Evolutionary conservation across 2,113 vertebrate species (phyloP).

Genomic region (Lanius collurio): DNA sequence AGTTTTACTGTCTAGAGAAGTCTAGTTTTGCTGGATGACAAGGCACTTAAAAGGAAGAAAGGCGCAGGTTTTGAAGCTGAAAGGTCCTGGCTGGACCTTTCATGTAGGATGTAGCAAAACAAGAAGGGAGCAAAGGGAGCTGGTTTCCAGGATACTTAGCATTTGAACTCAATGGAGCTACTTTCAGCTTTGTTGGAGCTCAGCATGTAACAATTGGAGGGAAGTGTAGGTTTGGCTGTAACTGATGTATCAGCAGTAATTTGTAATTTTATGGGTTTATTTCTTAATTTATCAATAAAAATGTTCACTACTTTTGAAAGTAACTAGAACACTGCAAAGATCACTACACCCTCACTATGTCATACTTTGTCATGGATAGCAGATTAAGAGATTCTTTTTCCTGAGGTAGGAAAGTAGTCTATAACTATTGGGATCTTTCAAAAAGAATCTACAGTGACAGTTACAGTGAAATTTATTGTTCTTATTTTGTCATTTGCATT

Average conservation of each 20-base stretch:
- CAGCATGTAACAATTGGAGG: background rate
- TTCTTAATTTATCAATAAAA: background rate
- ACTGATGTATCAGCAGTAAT: background rate
- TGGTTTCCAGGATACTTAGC: background rate
- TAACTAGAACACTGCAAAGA: background rate
- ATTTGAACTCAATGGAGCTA: background rate
- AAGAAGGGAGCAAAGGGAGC: background rate
- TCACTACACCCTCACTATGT: background rate
- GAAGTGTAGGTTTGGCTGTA: background rate
- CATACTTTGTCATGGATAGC: background rate
- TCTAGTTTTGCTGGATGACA: background rate
- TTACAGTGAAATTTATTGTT: background rate
- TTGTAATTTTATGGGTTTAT: background rate
- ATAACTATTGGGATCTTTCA: background rate
- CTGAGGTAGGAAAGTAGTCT: background rate
- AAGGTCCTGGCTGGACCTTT: background rate
- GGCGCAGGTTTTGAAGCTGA: background rate
- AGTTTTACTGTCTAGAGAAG: background rate
- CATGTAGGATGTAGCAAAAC: background rate
- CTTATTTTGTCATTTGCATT: background rate
- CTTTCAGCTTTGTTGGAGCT: background rate
- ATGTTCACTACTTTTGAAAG: background rate
- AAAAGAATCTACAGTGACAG: background rate
- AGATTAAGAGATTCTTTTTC: background rate
- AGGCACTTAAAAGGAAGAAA: background rate